A percentile compares a stretch with the other conserved stretches of the same genome.
phyloP scores from a whole-genome alignment of 2,113 vertebrate genomes.

The Naja naja region DNA sequence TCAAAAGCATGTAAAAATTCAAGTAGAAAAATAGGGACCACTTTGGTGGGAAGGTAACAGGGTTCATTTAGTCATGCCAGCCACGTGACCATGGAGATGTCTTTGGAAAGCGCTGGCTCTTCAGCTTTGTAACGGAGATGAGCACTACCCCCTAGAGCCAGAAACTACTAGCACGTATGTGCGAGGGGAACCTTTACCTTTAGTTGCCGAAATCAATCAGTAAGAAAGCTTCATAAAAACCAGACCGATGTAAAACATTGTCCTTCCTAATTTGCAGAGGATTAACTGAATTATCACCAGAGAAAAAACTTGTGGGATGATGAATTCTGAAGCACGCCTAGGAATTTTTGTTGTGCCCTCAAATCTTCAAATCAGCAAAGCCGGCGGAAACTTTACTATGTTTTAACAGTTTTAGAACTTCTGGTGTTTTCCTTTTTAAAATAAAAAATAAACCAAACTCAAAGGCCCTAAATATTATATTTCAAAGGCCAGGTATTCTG shows the following conservation, averaged over 20 bases:
- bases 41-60: no score
- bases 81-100: no score
- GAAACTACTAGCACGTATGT: no score
- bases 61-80: no score
- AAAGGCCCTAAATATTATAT: constrained; percentile 61
- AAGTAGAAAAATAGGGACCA: no score
- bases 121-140: no score
- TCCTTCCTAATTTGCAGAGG: no score
- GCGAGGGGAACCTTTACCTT: no score
- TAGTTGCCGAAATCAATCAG: no score
- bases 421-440: constrained; percentile 51
- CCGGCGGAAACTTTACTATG: constrained; percentile 21
- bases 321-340: neutral
- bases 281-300: neutral
- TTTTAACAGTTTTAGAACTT: constrained; percentile 52
- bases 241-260: neutral
- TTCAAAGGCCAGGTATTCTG: constrained; percentile 69
- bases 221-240: neutral
- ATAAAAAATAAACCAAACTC: constrained; percentile 34
- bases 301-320: neutral
- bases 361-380: neutral
- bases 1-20: no score
- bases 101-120: no score
- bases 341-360: neutral
- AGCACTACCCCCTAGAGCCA: no score